Evolutionary conservation across 2,113 vertebrate species (phyloP).

Genomic region (Hyperoodon ampullatus): DNA sequence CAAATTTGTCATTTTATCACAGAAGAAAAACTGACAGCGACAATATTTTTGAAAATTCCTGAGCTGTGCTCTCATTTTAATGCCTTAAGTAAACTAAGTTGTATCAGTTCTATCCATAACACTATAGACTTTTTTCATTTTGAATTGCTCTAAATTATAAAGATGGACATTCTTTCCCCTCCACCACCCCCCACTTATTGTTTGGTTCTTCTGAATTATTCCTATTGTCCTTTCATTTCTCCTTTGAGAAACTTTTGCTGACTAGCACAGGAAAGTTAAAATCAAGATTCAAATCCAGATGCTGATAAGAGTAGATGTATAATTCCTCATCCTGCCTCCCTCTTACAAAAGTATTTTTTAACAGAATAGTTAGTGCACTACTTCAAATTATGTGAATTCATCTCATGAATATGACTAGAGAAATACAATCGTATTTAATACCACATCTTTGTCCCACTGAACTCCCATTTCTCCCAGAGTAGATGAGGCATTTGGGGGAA

Average conservation of each 20-base stretch:
- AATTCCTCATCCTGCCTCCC: slow-evolving; percentile 32
- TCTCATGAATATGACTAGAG: slow-evolving; percentile 54
- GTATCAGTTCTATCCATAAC: slow-evolving; percentile 15
- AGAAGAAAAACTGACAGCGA: slow-evolving; percentile 10
- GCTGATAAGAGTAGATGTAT: slow-evolving; percentile 15
- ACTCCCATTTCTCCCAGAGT: slow-evolving; percentile 49
- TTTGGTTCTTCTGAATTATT: slow-evolving; percentile 50
- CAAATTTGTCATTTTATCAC: slow-evolving; percentile 22
- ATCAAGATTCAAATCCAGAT: slow-evolving; percentile 52
- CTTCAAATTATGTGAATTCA: slow-evolving; percentile 50
- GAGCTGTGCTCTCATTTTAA: slow-evolving; percentile 35
- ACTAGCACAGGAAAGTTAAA: slow-evolving; percentile 40
- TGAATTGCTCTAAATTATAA: slow-evolving; percentile 19
- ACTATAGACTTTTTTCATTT: background rate
- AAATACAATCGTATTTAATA: slow-evolving; percentile 51
- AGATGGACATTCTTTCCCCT: background rate
- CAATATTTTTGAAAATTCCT: background rate
- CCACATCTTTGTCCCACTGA: slow-evolving; percentile 28
- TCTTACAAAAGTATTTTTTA: slow-evolving; percentile 23
- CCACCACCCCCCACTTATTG: background rate
- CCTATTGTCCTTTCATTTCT: slow-evolving; percentile 56
- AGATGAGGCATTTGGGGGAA: slow-evolving; percentile 34
- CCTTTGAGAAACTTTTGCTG: slow-evolving; percentile 57
- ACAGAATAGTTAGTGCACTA: slow-evolving; percentile 15
- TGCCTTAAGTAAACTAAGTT: slow-evolving; percentile 37